These are phyloP conservation scores for Athene cunicularia DNA, from an alignment of 2,113 vertebrate genomes.

Conservation along the genomic window DNA sequence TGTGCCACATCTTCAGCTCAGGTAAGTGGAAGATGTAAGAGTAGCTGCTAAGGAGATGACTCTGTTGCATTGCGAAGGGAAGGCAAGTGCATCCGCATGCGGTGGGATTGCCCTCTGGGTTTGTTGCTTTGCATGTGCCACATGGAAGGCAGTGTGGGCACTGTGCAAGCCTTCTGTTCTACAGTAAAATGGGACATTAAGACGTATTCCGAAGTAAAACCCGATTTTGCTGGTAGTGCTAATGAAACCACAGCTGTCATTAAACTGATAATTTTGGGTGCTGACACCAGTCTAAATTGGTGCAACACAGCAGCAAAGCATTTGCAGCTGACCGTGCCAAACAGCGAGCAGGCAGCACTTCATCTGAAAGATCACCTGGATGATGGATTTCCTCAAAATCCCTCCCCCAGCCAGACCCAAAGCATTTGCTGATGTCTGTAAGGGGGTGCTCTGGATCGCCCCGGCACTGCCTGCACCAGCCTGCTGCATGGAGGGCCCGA, in stretches of 20 bases:
- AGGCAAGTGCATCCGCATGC: rapidly evolving
- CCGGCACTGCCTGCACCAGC: not conserved
- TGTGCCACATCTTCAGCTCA: not conserved
- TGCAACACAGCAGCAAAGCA: not conserved
- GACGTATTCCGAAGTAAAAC: not conserved
- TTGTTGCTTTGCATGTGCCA: rapidly evolving
- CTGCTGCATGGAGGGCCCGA: rapidly evolving
- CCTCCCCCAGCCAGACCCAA: not conserved
- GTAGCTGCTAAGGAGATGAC: not conserved
- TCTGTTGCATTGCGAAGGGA: not conserved
- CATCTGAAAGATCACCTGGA: not conserved
- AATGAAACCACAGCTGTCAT: not conserved
- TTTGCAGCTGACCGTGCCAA: not conserved
- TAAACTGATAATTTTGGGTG: not conserved
- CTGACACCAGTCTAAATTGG: not conserved
- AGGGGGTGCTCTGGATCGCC: not conserved
- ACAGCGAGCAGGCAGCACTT: not conserved
- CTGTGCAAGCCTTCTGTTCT: not conserved
- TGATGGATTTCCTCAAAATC: not conserved
- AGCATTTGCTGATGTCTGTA: rapidly evolving
- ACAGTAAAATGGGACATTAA: not conserved
- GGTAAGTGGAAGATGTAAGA: not conserved
- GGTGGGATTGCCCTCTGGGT: not conserved
- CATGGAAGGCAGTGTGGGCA: rapidly evolving
- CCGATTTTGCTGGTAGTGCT: not conserved